These are phyloP conservation scores for Julus scanicus DNA, from an alignment of 2,888 invertebrate genomes.

Conservation along the genomic window DNA sequence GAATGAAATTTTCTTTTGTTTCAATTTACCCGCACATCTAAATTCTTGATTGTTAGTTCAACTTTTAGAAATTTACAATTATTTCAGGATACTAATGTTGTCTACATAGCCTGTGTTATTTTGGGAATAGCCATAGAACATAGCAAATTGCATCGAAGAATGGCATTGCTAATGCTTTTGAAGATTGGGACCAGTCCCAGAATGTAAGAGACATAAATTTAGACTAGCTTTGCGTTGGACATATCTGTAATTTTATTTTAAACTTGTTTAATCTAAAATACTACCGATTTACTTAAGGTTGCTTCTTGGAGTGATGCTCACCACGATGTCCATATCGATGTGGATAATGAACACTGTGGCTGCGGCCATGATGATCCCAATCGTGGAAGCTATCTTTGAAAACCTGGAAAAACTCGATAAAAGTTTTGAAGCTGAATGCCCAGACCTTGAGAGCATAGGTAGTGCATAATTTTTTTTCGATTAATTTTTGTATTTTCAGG, in stretches of 20 bases:
- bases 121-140: constrained; percentile 54
- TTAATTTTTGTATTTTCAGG: neutral
- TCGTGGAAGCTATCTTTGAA: constrained; percentile 53
- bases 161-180: constrained; percentile 59
- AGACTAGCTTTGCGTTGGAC: too few species aligned
- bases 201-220: constrained; percentile 7
- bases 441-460: neutral
- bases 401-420: constrained; percentile 50
- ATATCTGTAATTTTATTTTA: too few species aligned
- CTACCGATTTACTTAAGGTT: constrained; percentile 18
- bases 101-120: constrained; percentile 59
- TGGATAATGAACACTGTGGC: constrained; percentile 55
- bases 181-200: constrained; percentile 61
- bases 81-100: constrained; percentile 61
- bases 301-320: constrained; percentile 53
- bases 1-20: too few species aligned
- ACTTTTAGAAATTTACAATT: neutral
- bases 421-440: neutral
- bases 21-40: too few species aligned
- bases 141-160: constrained; percentile 50
- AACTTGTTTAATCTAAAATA: neutral
- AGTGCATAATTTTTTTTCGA: neutral
- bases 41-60: neutral
- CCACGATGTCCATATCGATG: constrained; percentile 51
- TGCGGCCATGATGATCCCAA: constrained; percentile 54